These are phyloP conservation scores for Druon quercuslanigerum DNA, from an alignment of 1,140 invertebrate species.

Conservation along the genomic window DNA sequence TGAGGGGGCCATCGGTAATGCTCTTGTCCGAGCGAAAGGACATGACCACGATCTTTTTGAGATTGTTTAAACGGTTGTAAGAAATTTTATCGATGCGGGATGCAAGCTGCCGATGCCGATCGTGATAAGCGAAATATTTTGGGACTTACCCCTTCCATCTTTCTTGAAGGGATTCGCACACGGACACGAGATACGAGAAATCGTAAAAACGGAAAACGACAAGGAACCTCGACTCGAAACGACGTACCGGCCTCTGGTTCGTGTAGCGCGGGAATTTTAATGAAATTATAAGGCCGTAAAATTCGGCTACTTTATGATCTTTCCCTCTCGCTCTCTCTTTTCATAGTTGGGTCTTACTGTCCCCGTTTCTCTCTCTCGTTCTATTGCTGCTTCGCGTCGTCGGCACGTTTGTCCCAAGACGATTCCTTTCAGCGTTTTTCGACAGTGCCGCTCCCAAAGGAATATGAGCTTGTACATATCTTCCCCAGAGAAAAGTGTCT, in stretches of 20 bases:
- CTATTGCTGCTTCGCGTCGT: neutral
- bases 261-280: constrained; percentile 53
- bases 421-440: constrained; percentile 27
- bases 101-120: constrained; percentile 20
- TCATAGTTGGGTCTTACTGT: constrained; percentile 5
- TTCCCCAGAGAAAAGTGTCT: neutral
- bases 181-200: constrained; percentile 14
- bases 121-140: constrained; percentile 1
- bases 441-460: neutral
- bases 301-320: constrained; percentile 52
- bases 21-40: constrained; percentile 5
- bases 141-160: constrained; percentile 6
- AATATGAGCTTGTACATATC: neutral
- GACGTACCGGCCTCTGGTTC: constrained; percentile 16
- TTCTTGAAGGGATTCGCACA: constrained; percentile 5
- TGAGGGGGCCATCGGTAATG: neutral
- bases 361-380: neutral
- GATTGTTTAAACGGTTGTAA: constrained; percentile 29
- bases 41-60: constrained; percentile 26
- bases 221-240: constrained; percentile 32
- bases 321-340: constrained; percentile 35
- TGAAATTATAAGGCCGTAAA: constrained; percentile 61
- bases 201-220: constrained; percentile 34
- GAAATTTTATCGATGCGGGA: constrained; percentile 28
- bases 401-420: constrained; percentile 17